Conservation (phyloP, 2,113 vertebrate species). For the Acrocephalus kingi region DNA sequence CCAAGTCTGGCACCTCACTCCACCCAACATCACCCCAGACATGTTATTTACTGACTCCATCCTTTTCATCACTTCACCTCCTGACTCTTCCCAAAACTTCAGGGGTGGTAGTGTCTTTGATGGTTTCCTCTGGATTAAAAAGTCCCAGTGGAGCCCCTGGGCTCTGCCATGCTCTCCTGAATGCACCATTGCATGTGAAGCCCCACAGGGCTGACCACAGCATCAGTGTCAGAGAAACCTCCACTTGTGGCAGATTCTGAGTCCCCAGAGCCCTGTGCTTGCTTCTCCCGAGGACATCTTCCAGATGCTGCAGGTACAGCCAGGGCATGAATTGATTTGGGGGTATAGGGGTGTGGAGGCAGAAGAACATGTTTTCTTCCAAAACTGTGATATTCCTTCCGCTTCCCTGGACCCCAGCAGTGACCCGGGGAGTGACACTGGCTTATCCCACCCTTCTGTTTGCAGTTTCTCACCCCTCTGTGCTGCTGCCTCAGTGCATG, state of each 20-base stretch:
- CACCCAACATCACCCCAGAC: not conserved
- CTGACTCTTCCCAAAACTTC: not conserved
- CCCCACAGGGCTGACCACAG: not conserved
- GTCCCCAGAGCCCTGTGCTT: not conserved
- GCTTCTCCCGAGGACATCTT: not conserved
- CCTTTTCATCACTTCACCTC: not conserved
- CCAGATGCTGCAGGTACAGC: not conserved
- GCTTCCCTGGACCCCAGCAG: not conserved
- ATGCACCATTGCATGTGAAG: not conserved
- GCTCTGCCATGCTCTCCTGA: not conserved
- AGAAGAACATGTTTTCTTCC: not conserved
- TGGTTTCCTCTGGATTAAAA: not conserved
- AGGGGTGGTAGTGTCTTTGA: not conserved
- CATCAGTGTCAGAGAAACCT: not conserved
- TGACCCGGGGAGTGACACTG: not conserved
- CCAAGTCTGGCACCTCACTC: not conserved
- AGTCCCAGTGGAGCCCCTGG: not conserved
- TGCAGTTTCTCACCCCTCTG: not conserved
- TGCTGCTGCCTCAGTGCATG: not conserved
- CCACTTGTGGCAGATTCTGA: not conserved
- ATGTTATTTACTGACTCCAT: not conserved
- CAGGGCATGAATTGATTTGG: not conserved
- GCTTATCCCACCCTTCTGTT: not conserved
- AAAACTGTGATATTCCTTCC: not conserved
- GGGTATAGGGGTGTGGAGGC: not conserved